Conservation (phyloP, 2,888 invertebrate genomes). For the Cynaeus angustus region DNA sequence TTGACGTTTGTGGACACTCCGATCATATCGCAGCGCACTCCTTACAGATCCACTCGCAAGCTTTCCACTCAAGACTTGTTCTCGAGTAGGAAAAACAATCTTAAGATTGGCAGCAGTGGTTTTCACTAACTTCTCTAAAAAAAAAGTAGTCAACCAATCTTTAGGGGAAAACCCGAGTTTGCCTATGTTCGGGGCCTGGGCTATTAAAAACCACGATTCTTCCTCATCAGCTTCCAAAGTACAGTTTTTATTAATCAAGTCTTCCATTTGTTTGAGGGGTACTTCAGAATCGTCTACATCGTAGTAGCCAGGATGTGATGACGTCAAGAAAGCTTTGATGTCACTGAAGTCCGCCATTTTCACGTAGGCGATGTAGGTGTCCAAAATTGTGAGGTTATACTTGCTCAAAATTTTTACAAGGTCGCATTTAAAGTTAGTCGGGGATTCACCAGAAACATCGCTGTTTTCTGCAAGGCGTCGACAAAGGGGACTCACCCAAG, state of each 20-base stretch:
- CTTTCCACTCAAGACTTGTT: background rate
- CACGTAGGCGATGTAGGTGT: background rate
- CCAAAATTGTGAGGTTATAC: background rate
- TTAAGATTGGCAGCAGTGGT: background rate
- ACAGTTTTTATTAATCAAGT: background rate
- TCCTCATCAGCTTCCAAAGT: background rate
- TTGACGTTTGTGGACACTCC: background rate
- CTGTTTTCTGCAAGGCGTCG: background rate
- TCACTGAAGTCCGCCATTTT: background rate
- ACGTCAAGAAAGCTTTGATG: background rate
- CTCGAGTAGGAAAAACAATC: conserved; percentile 7
- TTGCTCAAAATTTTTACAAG: background rate
- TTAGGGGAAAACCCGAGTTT: background rate
- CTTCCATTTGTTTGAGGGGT: background rate
- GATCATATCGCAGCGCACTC: background rate
- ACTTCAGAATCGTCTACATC: background rate
- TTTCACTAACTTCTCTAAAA: background rate
- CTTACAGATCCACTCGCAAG: background rate
- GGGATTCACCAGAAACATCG: background rate
- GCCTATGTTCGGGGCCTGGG: conserved; percentile 1
- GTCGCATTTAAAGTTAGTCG: conserved; percentile 4
- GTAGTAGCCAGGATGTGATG: conserved; percentile 1
- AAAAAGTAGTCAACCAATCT: background rate
- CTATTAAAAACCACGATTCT: background rate
- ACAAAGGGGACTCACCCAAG: conserved; percentile 5